These are phyloP conservation scores for Sciurus niger DNA, from an alignment of 2,113 vertebrate genomes.

Conservation along the genomic window DNA sequence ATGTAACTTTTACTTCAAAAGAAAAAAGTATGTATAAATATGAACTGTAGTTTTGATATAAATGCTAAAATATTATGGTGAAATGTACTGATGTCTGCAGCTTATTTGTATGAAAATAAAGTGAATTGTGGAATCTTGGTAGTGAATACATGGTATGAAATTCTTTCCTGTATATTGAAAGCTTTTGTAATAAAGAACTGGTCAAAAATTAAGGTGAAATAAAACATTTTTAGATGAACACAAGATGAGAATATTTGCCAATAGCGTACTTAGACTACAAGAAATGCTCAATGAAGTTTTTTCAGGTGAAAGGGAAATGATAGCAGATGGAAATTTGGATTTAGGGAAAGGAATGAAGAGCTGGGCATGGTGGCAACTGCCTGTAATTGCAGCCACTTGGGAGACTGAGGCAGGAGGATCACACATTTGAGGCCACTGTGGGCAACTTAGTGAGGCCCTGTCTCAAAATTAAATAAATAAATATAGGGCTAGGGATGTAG, in stretches of 20 bases:
- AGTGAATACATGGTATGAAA: neutral
- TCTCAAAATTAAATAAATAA: too few relatives aligned
- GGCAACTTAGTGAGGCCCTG: too few relatives aligned
- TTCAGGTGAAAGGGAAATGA: neutral
- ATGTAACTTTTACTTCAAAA: slow-evolving; percentile 8
- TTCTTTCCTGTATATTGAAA: slow-evolving; percentile 22
- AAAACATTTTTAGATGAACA: slow-evolving; percentile 6
- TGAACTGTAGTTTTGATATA: neutral
- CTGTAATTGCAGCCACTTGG: too few relatives aligned
- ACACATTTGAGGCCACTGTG: too few relatives aligned
- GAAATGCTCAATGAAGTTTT: neutral
- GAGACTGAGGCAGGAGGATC: too few relatives aligned
- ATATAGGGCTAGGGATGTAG: too few relatives aligned
- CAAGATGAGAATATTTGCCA: neutral
- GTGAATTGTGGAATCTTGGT: neutral
- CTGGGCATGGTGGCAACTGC: too few relatives aligned
- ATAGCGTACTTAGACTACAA: neutral
- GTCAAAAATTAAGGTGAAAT: neutral
- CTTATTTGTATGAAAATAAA: neutral
- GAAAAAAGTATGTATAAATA: neutral
- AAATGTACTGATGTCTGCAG: neutral
- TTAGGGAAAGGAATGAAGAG: neutral
- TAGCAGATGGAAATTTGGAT: neutral
- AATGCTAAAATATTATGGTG: neutral
- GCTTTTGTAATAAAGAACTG: neutral